Evolutionary conservation across 2,797 vertebrate genomes (phyloP).

Genomic region (Pipistrellus pipistrellus): DNA sequence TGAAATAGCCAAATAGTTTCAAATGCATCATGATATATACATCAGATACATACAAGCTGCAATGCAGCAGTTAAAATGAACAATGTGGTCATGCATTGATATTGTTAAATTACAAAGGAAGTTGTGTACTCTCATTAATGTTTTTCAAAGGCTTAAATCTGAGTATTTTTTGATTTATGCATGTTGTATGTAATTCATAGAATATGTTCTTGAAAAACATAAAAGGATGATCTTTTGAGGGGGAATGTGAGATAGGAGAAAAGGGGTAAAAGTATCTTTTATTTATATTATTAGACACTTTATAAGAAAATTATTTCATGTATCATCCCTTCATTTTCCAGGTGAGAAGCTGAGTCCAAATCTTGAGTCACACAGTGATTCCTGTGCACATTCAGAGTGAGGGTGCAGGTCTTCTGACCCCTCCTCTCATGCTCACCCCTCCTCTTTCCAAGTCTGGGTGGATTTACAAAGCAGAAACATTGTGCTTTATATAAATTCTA

Average conservation of each 20-base stretch:
- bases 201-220: slow-evolving; percentile 41
- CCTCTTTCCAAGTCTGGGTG: not conserved
- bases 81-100: not conserved
- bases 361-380: not conserved
- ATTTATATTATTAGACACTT: slow-evolving; percentile 41
- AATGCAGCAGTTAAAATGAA: not conserved
- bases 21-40: not conserved
- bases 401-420: not conserved
- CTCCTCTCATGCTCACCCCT: no score
- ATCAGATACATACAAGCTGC: not conserved
- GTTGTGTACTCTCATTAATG: not conserved
- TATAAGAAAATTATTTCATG: not conserved
- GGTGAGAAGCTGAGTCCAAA: not conserved
- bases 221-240: not conserved
- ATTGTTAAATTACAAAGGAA: slow-evolving; percentile 1
- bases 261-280: not conserved
- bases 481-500: not conserved
- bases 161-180: not conserved
- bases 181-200: not conserved
- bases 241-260: not conserved
- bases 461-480: not conserved
- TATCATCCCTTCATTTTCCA: not conserved
- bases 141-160: not conserved
- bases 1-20: not conserved
- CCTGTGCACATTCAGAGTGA: not conserved